These are phyloP conservation scores for Phalera bucephala DNA, from an alignment of 2,888 invertebrate genomes.

Conservation along the genomic window DNA sequence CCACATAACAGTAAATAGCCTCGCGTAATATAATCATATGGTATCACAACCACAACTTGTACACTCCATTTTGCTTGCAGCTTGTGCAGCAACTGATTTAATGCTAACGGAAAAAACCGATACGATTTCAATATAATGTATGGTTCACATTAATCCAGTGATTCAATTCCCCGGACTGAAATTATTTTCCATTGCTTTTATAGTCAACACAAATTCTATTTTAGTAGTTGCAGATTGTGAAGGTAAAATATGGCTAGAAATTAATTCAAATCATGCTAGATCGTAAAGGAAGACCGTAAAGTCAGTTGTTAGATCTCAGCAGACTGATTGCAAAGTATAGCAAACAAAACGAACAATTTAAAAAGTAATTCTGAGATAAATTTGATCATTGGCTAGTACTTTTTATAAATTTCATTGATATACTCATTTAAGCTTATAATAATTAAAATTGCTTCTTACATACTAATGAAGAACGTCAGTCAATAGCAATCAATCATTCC, in stretches of 20 bases:
- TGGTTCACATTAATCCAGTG: background rate
- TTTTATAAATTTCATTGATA: slow-evolving; percentile 6
- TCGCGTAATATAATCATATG: slow-evolving; percentile 26
- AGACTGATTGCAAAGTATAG: no score
- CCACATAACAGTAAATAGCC: slow-evolving; percentile 27
- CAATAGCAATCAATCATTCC: slow-evolving; percentile 30
- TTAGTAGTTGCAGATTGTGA: no score
- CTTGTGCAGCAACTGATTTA: slow-evolving; percentile 25
- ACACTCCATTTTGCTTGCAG: slow-evolving; percentile 19
- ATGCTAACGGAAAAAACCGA: slow-evolving; percentile 12
- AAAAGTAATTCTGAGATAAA: no score
- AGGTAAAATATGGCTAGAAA: no score
- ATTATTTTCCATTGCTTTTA: no score
- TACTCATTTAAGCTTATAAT: slow-evolving; percentile 2
- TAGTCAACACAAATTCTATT: no score
- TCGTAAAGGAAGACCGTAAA: no score
- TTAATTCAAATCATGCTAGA: no score
- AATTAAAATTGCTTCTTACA: slow-evolving; percentile 29
- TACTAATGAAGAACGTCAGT: slow-evolving; percentile 33
- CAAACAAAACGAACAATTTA: no score
- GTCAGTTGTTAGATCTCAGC: no score
- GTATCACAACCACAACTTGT: slow-evolving; percentile 35
- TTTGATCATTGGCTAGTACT: no score
- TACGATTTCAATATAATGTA: background rate
- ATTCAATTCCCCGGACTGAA: no score